phyloP scores from a whole-genome alignment of 2,888 invertebrate genomes.

The Nemurella pictetii region DNA sequence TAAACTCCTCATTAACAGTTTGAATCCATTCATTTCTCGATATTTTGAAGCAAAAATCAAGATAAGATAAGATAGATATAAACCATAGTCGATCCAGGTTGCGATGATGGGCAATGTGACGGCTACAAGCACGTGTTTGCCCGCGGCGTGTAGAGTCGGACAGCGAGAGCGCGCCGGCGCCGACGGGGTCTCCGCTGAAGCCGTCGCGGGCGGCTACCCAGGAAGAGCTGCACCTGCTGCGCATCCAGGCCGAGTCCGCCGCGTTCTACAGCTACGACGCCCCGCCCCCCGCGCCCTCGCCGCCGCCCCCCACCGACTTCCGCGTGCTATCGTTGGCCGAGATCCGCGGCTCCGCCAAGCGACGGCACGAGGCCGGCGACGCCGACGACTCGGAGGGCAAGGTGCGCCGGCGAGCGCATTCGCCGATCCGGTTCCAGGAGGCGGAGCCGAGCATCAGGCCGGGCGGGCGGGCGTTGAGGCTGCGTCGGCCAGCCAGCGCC shows the following conservation, averaged over 20 bases:
- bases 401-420: slow-evolving; percentile 33
- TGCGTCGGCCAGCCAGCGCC: neutral
- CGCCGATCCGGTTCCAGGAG: slow-evolving; percentile 30
- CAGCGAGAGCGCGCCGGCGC: slow-evolving; percentile 70
- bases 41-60: too few relatives aligned
- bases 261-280: slow-evolving; percentile 70
- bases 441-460: slow-evolving; percentile 14
- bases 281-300: neutral
- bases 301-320: slow-evolving; percentile 49
- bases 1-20: too few relatives aligned
- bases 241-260: slow-evolving; percentile 71
- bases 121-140: too few relatives aligned
- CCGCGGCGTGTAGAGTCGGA: slow-evolving; percentile 82
- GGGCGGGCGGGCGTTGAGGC: neutral
- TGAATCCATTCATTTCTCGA: too few relatives aligned
- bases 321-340: slow-evolving; percentile 59
- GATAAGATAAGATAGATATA: too few relatives aligned
- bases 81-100: too few relatives aligned
- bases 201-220: slow-evolving; percentile 61
- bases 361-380: neutral
- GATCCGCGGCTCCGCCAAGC: slow-evolving; percentile 47
- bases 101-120: too few relatives aligned
- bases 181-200: slow-evolving; percentile 63
- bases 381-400: slow-evolving; percentile 10
- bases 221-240: slow-evolving; percentile 69